Conservation (phyloP, 2,888 invertebrate species). For the Cosmia pyralina region DNA sequence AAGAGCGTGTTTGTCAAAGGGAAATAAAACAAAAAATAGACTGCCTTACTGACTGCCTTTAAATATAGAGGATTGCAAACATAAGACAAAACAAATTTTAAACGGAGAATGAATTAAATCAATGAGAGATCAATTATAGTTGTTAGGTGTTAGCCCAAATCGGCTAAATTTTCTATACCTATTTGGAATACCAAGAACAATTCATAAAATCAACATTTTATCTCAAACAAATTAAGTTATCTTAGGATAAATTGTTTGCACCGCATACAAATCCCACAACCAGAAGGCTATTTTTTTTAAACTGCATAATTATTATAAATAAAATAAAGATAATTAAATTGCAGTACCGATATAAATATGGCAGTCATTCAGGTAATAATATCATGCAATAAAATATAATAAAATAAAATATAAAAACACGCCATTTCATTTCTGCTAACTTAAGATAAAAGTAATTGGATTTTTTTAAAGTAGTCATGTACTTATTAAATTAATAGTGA, state of each 20-base stretch:
- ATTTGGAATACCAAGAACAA: slow-evolving; percentile 6
- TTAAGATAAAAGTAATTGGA: background rate
- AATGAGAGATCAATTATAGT: background rate
- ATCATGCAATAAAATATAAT: slow-evolving; percentile 57
- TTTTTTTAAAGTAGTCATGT: background rate
- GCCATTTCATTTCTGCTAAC: slow-evolving; percentile 81
- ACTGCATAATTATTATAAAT: slow-evolving; percentile 17
- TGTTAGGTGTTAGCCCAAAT: slow-evolving; percentile 9
- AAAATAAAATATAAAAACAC: slow-evolving; percentile 72
- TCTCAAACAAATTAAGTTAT: background rate
- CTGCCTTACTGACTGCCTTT: slow-evolving; percentile 60
- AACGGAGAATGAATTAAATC: background rate
- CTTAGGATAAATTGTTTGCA: slow-evolving; percentile 16
- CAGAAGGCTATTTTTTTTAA: background rate
- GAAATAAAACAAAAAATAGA: slow-evolving; percentile 62
- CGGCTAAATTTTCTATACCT: background rate
- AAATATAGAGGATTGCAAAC: slow-evolving; percentile 13
- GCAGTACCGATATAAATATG: slow-evolving; percentile 34
- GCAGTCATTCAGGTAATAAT: slow-evolving; percentile 53
- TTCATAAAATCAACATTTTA: background rate
- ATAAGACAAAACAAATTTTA: slow-evolving; percentile 1
- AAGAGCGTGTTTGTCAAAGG: slow-evolving; percentile 85
- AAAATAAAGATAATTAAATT: slow-evolving; percentile 26
- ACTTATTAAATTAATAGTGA: background rate
- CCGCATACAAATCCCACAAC: slow-evolving; percentile 24